phyloP scores from a whole-genome alignment of 1,140 invertebrate species.

The Brachionus asplanchnoidis region DNA sequence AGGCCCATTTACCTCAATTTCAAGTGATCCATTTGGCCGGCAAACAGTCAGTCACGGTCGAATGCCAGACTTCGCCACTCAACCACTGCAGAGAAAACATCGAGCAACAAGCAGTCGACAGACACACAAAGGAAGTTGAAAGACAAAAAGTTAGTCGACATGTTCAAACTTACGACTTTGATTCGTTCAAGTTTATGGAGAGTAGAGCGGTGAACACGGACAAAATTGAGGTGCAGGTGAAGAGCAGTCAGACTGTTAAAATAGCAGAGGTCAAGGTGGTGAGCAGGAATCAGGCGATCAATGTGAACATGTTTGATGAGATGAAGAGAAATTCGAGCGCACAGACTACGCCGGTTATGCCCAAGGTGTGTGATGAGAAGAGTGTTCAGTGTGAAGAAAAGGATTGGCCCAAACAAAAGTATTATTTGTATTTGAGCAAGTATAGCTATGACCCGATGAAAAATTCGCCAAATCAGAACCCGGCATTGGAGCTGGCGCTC shows the following conservation, averaged over 20 bases:
- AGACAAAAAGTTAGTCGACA: background rate
- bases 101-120: background rate
- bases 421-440: constrained; percentile 60
- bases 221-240: background rate
- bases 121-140: background rate
- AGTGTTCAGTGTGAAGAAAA: constrained; percentile 40
- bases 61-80: constrained; percentile 23
- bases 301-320: background rate
- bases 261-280: background rate
- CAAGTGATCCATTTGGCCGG: constrained; percentile 22
- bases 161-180: background rate
- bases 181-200: background rate
- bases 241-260: background rate
- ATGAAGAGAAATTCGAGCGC: background rate
- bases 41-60: constrained; percentile 25
- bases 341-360: background rate
- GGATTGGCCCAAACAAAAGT: constrained; percentile 43
- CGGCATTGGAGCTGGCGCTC: constrained; percentile 85
- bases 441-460: constrained; percentile 88
- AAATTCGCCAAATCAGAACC: constrained; percentile 79
- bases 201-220: background rate
- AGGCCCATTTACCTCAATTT: background rate
- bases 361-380: constrained; percentile 46
- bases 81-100: background rate
- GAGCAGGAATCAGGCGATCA: background rate